These are phyloP conservation scores for Drosophila equinoxialis DNA, from an alignment of 1,140 invertebrate genomes.

Conservation along the genomic window DNA sequence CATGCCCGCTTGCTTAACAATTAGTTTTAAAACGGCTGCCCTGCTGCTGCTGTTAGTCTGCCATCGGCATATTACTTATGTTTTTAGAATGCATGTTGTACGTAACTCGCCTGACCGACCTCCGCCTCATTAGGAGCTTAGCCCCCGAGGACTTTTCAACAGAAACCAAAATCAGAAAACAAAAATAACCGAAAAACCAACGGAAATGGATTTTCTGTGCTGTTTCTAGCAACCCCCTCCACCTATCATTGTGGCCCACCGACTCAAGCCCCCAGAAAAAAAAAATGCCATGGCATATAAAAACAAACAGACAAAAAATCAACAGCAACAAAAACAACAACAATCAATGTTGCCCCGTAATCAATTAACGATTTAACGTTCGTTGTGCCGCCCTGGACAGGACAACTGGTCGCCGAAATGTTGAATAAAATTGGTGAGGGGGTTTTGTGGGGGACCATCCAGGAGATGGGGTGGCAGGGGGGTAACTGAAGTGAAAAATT, in stretches of 20 bases:
- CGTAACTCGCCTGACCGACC: conserved; percentile 7
- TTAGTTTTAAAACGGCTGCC: conserved; percentile 71
- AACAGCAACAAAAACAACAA: conserved; percentile 62
- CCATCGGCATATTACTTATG: conserved; percentile 19
- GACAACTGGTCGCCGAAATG: conserved; percentile 46
- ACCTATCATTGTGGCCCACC: neutral
- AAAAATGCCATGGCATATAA: conserved; percentile 6
- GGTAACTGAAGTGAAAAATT: conserved; percentile 43
- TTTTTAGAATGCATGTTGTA: conserved; percentile 15
- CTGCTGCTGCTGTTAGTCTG: conserved; percentile 11
- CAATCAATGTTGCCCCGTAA: conserved; percentile 79
- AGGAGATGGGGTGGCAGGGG: conserved; percentile 27
- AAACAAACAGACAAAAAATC: conserved; percentile 37
- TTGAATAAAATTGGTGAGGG: conserved; percentile 2
- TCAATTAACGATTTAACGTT: conserved; percentile 81
- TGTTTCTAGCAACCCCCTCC: conserved; percentile 19
- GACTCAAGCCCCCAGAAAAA: neutral
- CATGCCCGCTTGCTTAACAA: conserved; percentile 77
- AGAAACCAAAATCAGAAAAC: conserved; percentile 10
- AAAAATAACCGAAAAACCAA: conserved; percentile 9
- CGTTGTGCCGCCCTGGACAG: conserved; percentile 55
- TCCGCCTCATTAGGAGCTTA: conserved; percentile 13
- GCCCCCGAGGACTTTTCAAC: conserved; percentile 7
- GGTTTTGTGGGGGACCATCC: neutral
- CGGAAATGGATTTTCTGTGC: conserved; percentile 12